phyloP scores from a whole-genome alignment of 1,140 invertebrate genomes.

The Megathymus violae region DNA sequence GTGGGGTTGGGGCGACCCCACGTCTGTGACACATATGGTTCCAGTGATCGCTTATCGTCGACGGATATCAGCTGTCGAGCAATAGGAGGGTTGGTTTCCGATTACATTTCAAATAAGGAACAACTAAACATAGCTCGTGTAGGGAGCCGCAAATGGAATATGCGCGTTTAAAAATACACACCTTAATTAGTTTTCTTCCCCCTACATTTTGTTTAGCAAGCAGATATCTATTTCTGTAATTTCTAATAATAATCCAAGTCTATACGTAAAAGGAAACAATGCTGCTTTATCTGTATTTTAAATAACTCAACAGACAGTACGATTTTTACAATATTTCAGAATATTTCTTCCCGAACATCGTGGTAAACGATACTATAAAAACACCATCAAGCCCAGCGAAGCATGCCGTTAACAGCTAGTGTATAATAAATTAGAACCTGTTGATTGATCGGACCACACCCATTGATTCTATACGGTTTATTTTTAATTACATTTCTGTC shows the following conservation, averaged over 20 bases:
- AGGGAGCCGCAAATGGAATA: slow-evolving; percentile 33
- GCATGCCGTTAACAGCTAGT: no score
- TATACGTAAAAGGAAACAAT: background rate
- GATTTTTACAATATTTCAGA: no score
- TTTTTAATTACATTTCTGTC: no score
- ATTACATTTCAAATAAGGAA: slow-evolving; percentile 52
- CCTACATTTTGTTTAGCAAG: slow-evolving; percentile 3
- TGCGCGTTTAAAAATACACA: slow-evolving; percentile 43
- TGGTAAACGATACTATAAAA: no score
- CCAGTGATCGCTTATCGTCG: slow-evolving; percentile 61
- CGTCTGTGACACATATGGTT: slow-evolving; percentile 62
- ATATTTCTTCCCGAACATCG: no score
- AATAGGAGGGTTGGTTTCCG: slow-evolving; percentile 53
- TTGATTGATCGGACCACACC: no score
- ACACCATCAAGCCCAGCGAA: no score
- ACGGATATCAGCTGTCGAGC: slow-evolving; percentile 73
- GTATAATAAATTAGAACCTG: no score
- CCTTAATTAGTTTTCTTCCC: slow-evolving; percentile 20
- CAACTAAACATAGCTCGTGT: slow-evolving; percentile 51
- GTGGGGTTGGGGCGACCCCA: slow-evolving; percentile 42
- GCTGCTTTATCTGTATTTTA: background rate
- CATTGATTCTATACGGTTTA: no score
- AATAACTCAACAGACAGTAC: no score
- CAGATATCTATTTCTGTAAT: background rate
- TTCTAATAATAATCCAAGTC: background rate